Evolutionary conservation across 1,140 invertebrate genomes (phyloP).

Genomic region (Drosophila nigromelanica): DNA sequence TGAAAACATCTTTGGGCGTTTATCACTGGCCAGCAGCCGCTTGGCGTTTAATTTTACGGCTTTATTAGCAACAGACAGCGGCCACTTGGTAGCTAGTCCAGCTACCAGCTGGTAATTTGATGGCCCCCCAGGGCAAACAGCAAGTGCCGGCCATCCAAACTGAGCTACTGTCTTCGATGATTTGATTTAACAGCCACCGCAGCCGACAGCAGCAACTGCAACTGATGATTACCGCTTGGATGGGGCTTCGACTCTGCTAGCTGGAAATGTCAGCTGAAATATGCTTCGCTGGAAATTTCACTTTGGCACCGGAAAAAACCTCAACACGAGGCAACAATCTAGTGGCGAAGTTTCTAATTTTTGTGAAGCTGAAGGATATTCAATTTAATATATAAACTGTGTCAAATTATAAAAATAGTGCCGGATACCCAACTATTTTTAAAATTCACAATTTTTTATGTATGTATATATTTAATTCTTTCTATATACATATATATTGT

Average conservation of each 20-base stretch:
- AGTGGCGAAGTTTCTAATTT: too few relatives aligned
- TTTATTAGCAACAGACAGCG: slow-evolving; percentile 59
- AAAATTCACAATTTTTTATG: too few relatives aligned
- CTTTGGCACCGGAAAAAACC: neutral
- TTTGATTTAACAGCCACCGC: slow-evolving; percentile 34
- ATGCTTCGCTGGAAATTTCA: too few relatives aligned
- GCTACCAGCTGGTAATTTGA: slow-evolving; percentile 62
- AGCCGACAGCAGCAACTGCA: slow-evolving; percentile 13
- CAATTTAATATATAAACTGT: too few relatives aligned
- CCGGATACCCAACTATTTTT: too few relatives aligned
- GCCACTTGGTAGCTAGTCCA: slow-evolving; percentile 4
- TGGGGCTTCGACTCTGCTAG: neutral
- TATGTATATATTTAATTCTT: too few relatives aligned
- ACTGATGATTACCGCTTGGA: slow-evolving; percentile 5
- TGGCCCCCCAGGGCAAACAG: slow-evolving; percentile 62
- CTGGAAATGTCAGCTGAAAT: neutral
- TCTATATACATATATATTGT: too few relatives aligned
- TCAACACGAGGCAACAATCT: too few relatives aligned
- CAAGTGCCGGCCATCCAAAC: slow-evolving; percentile 32
- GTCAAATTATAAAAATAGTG: too few relatives aligned
- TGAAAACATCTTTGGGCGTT: slow-evolving; percentile 71
- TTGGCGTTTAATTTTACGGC: slow-evolving; percentile 80
- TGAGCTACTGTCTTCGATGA: slow-evolving; percentile 45
- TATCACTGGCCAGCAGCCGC: slow-evolving; percentile 64
- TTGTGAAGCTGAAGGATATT: too few relatives aligned